phyloP scores from a whole-genome alignment of 2,113 vertebrate genomes.

The Variabilichromis moorii region DNA sequence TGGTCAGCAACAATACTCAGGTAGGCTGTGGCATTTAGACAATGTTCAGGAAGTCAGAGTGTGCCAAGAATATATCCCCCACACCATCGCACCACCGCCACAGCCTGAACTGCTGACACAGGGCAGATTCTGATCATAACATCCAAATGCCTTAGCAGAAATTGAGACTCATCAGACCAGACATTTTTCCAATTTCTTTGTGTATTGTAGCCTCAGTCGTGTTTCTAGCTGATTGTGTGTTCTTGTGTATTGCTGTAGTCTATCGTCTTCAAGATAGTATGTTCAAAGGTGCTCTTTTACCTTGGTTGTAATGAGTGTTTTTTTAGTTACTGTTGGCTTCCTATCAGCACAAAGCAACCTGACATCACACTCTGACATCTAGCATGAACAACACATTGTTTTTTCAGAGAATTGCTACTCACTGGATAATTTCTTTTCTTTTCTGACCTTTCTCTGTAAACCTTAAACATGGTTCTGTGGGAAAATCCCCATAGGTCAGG shows the following conservation, averaged over 20 bases:
- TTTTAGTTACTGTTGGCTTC: background rate
- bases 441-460: background rate
- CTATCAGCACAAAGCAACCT: background rate
- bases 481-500: background rate
- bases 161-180: background rate
- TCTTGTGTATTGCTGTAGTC: background rate
- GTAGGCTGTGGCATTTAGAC: background rate
- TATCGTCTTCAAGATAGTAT: background rate
- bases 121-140: background rate
- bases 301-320: background rate
- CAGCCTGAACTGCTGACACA: background rate
- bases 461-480: background rate
- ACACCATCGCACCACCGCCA: background rate
- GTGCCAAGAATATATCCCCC: background rate
- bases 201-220: background rate
- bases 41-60: background rate
- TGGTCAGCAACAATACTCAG: background rate
- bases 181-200: background rate
- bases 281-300: background rate
- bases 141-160: background rate
- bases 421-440: background rate
- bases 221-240: background rate
- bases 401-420: background rate
- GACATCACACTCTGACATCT: background rate
- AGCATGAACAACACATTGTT: background rate